Evolutionary conservation across 1,140 invertebrate species (phyloP), one percentile per base, ranked within the genome.

Genomic region (Zaprionus inermis): DNA sequence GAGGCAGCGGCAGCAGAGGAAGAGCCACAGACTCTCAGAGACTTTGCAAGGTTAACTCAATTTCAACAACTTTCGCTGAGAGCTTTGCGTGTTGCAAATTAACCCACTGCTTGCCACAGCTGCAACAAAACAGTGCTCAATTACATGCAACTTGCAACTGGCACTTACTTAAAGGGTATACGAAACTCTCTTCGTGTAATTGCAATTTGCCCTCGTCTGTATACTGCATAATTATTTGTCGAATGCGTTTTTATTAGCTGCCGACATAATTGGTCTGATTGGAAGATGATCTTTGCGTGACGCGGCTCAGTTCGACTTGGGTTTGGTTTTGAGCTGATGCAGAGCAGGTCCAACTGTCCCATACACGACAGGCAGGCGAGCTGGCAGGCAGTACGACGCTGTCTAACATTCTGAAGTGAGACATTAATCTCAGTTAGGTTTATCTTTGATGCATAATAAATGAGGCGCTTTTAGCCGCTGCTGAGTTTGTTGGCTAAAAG

Each of bases 401-500:
- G 76, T 78, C 80, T 58, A 60, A 56, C 66, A 65, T 70, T 72
- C 52, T 76, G 70, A 88, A 88, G 84, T 88, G 84, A 89, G 83
- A 88, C 83, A 88, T 89, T 88, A 88, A 88, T 88, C 83, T 88
- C 84, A 88, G 83, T 88, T 88, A 88, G 84, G 84, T 83, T 88
- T 88, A 88, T 88, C 83, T 88, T 88, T 86, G 83, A 88, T 86
- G 83, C 83, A 86, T 86, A 86, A 86, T 77, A 86, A 88, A 86
- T 83, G 84, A 88, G 77, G 44, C 67, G 59, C 83, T 79, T 88
- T 86, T 78, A 63, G 58, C 54, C 18, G 38, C 38, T 44, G 38
- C 38, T 16, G 38, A 44, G n/a, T 44, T 64, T 34, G 32, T 22
- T 32, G 41, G 32, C 82, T 88, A 88, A 86, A 86, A 86, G 83